phyloP scores from a whole-genome alignment of 2,888 invertebrate species.

The Caenorhabditis sulstoni region DNA sequence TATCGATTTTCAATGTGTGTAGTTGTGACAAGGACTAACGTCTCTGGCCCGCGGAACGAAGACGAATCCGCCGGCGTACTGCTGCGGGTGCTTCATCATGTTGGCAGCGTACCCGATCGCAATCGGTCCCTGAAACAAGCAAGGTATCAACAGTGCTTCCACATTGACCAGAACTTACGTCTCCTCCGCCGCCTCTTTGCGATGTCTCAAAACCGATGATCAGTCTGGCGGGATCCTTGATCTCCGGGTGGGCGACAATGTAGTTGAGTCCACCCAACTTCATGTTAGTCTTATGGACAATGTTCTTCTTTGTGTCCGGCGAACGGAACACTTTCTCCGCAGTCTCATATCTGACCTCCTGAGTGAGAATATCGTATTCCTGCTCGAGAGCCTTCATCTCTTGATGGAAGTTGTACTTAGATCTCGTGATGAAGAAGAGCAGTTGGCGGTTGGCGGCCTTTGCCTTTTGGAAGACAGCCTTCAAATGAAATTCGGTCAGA shows the following conservation, averaged over 20 bases:
- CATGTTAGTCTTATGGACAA: slow-evolving; percentile 49
- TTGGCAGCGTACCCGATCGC: slow-evolving; percentile 27
- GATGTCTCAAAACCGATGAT: slow-evolving; percentile 45
- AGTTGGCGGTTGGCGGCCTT: slow-evolving; percentile 1
- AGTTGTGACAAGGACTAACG: slow-evolving; percentile 14
- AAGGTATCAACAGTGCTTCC: not conserved
- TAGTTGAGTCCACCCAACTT: slow-evolving; percentile 54
- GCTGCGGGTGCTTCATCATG: slow-evolving; percentile 5
- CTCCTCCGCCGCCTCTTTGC: not conserved
- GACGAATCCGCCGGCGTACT: slow-evolving; percentile 19
- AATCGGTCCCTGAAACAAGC: slow-evolving; percentile 6
- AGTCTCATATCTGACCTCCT: slow-evolving; percentile 20
- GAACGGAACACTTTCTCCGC: not conserved
- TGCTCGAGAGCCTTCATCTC: slow-evolving; percentile 46
- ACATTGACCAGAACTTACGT: slow-evolving; percentile 3
- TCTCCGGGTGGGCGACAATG: not conserved
- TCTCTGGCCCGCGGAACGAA: not conserved
- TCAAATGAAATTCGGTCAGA: not conserved
- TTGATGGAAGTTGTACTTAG: slow-evolving; percentile 1
- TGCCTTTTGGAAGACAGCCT: slow-evolving; percentile 18
- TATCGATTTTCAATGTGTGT: slow-evolving; percentile 32
- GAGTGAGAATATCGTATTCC: slow-evolving; percentile 36
- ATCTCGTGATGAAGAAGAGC: slow-evolving; percentile 23
- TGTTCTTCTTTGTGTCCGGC: slow-evolving; percentile 25
- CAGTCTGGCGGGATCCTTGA: not conserved